A percentile compares a stretch with the other conserved stretches of the same genome.
Evolutionary conservation across 2,797 vertebrate species (phyloP).

Genomic region (Yasuhikotakia modesta): DNA sequence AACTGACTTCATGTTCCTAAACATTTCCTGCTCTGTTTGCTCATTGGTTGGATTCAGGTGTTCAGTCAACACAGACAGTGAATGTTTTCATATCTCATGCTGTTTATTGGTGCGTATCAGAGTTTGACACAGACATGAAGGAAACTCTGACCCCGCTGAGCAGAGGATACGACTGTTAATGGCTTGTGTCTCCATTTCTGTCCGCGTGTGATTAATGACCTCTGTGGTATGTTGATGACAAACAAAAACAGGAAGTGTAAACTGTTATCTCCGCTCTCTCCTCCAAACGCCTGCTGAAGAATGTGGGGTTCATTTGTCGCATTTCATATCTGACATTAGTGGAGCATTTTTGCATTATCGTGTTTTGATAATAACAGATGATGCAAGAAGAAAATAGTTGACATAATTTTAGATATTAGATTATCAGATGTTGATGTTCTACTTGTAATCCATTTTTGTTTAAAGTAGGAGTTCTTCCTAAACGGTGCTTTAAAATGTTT

Average conservation of each 20-base stretch:
- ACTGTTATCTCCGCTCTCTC: constrained; percentile 72
- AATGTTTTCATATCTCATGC: constrained; percentile 61
- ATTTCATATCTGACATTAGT: constrained; percentile 59
- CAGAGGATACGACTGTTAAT: constrained; percentile 69
- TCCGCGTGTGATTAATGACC: constrained; percentile 72
- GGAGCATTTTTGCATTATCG: constrained; percentile 41
- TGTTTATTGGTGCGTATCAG: constrained; percentile 69
- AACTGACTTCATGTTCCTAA: constrained; percentile 25
- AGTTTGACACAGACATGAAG: constrained; percentile 56
- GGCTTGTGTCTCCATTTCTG: constrained; percentile 72
- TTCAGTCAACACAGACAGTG: constrained; percentile 23
- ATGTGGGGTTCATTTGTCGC: constrained; percentile 73
- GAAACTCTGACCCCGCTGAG: constrained; percentile 67
- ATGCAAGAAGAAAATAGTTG: not conserved
- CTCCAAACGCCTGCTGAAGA: constrained; percentile 64
- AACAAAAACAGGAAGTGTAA: constrained; percentile 84
- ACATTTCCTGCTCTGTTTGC: constrained; percentile 19
- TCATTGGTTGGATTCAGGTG: constrained; percentile 23
- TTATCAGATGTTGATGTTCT: not conserved
- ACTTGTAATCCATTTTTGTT: not conserved
- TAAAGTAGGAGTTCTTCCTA: constrained; percentile 53
- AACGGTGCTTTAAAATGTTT: not conserved
- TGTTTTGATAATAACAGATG: constrained; percentile 27
- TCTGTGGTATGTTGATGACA: constrained; percentile 73
- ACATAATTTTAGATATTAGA: not conserved